These are phyloP conservation scores for Entomyzon cyanotis DNA, from an alignment of 2,113 vertebrate genomes.

Conservation along the genomic window DNA sequence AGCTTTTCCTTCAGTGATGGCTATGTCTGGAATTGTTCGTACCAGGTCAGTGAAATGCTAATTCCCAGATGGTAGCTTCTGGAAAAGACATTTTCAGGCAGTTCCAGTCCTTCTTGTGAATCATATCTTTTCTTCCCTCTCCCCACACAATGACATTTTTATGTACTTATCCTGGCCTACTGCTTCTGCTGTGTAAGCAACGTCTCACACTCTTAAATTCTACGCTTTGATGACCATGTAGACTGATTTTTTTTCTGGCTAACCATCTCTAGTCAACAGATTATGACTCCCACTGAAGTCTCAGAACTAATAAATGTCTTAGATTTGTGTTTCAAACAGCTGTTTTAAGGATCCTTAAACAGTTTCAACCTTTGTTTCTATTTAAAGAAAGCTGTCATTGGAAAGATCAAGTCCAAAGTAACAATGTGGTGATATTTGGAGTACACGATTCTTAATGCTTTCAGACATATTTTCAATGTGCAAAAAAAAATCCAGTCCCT, in stretches of 20 bases:
- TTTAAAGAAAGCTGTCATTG: neutral
- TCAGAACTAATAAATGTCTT: neutral
- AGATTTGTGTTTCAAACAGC: neutral
- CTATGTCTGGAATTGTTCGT: neutral
- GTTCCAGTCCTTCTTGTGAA: conserved; percentile 4
- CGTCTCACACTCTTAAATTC: neutral
- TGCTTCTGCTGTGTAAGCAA: neutral
- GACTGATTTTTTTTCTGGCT: neutral
- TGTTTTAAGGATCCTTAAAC: neutral
- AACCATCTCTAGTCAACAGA: neutral
- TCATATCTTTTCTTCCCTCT: neutral
- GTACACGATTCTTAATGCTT: neutral
- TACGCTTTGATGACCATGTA: neutral
- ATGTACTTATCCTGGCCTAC: neutral
- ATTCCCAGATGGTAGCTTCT: neutral
- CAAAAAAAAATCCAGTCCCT: neutral
- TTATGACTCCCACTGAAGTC: neutral
- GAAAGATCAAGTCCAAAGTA: neutral
- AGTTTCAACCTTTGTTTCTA: neutral
- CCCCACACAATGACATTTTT: neutral
- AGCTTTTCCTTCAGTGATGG: neutral
- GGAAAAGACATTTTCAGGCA: neutral
- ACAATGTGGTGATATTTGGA: neutral
- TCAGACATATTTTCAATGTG: neutral
- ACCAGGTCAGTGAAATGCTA: neutral